Evolutionary conservation across 2,113 vertebrate species (phyloP).

Genomic region (Dinomys branickii): DNA sequence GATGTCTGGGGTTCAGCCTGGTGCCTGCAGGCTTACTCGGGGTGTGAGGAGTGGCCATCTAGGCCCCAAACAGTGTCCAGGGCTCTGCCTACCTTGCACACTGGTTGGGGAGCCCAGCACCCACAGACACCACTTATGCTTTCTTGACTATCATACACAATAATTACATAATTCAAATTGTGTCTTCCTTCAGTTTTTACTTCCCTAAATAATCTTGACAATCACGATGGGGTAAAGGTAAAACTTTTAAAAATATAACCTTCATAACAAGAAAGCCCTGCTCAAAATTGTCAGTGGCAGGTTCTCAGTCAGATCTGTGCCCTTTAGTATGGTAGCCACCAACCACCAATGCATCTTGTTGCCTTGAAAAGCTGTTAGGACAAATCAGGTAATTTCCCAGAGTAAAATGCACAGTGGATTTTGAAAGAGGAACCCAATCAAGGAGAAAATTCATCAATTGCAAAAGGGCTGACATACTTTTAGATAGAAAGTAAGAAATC

Average conservation of each 20-base stretch:
- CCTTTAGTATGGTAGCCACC: not conserved
- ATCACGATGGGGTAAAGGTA: not conserved
- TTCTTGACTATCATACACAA: not conserved
- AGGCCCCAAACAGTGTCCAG: too few species aligned
- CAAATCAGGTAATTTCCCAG: not conserved
- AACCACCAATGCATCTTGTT: not conserved
- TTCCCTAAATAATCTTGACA: slow-evolving; percentile 1
- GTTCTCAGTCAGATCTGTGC: not conserved
- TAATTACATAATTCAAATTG: not conserved
- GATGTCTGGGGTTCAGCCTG: too few species aligned
- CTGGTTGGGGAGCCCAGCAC: too few species aligned
- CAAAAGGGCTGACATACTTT: not conserved
- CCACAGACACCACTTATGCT: too few species aligned
- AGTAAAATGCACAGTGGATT: not conserved
- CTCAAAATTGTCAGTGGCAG: not conserved
- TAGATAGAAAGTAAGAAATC: not conserved
- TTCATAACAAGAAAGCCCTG: not conserved
- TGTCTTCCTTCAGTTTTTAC: not conserved
- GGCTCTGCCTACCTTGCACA: too few species aligned
- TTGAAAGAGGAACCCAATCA: not conserved
- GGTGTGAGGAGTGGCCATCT: too few species aligned
- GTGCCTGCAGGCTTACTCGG: too few species aligned
- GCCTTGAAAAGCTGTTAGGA: not conserved
- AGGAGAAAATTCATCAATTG: not conserved
- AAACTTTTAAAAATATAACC: not conserved